A percentile compares a stretch with the other conserved stretches of the same genome.
Conservation (phyloP, 2,797 vertebrate species). For the Manis pentadactyla region DNA sequence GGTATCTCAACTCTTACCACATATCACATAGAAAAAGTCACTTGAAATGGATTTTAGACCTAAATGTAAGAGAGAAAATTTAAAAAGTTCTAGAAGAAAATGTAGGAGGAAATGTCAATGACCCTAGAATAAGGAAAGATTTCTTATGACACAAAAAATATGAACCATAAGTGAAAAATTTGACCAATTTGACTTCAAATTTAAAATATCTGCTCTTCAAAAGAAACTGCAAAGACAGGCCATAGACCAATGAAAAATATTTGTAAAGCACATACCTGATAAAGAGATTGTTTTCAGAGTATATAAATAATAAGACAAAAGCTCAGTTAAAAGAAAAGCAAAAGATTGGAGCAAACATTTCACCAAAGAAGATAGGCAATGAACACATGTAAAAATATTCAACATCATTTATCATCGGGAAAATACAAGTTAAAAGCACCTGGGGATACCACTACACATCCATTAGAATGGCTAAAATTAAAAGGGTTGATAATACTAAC, state of each 20-base stretch:
- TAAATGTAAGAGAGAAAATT: neutral
- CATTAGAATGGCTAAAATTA: neutral
- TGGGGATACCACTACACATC: neutral
- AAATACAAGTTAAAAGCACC: conserved; percentile 24
- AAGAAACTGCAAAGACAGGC: neutral
- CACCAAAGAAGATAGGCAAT: neutral
- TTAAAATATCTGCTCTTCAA: conserved; percentile 35
- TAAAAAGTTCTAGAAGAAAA: neutral
- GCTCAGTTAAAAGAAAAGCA: neutral
- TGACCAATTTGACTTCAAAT: neutral
- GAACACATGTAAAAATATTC: neutral
- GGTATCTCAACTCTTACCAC: neutral
- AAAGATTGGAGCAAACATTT: neutral
- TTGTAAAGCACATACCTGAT: neutral
- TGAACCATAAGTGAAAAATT: neutral
- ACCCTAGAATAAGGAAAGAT: neutral
- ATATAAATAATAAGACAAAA: neutral
- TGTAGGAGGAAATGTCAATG: conserved; percentile 20
- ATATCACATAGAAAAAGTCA: neutral
- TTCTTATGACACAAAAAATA: neutral
- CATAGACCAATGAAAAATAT: neutral
- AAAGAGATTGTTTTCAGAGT: neutral
- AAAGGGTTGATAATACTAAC: neutral
- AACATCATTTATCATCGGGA: neutral
- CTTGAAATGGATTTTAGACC: neutral